Conservation (phyloP, 2,888 invertebrate species). For the Megastigmus dorsalis region DNA sequence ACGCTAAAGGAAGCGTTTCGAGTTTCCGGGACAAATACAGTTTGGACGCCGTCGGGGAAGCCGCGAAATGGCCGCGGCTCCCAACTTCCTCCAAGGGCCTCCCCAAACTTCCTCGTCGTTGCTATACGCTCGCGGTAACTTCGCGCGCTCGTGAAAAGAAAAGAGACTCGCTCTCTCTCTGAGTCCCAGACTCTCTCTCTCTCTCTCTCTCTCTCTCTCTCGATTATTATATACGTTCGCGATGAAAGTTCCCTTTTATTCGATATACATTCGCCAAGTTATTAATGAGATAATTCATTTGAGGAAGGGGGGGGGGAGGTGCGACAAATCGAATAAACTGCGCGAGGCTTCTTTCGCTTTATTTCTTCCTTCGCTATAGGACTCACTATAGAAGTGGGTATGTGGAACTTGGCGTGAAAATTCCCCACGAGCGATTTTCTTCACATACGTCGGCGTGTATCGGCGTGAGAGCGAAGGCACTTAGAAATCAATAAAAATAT, state of each 20-base stretch:
- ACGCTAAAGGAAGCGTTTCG: not conserved
- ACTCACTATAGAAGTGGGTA: no score
- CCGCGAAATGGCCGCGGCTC: not conserved
- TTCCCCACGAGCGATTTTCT: no score
- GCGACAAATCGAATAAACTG: no score
- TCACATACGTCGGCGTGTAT: no score
- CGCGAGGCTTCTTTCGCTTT: no score
- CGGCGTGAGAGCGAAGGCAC: no score
- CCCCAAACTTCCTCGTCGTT: constrained; percentile 13
- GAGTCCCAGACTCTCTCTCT: not conserved
- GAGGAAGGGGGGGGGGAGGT: no score
- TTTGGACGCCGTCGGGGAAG: constrained; percentile 16
- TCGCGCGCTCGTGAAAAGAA: not conserved
- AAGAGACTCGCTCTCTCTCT: not conserved
- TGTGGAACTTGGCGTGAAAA: no score
- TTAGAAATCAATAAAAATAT: no score
- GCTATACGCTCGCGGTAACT: constrained; percentile 11
- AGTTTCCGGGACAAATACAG: constrained; percentile 34
- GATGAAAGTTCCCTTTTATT: not conserved
- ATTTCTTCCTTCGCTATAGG: no score
- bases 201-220: not conserved
- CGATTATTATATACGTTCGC: not conserved
- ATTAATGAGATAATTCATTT: not conserved
- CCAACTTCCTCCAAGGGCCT: no score
- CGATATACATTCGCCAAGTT: not conserved